phyloP scores from a whole-genome alignment of 2,888 invertebrate genomes.

The Drosophila nigricruria region DNA sequence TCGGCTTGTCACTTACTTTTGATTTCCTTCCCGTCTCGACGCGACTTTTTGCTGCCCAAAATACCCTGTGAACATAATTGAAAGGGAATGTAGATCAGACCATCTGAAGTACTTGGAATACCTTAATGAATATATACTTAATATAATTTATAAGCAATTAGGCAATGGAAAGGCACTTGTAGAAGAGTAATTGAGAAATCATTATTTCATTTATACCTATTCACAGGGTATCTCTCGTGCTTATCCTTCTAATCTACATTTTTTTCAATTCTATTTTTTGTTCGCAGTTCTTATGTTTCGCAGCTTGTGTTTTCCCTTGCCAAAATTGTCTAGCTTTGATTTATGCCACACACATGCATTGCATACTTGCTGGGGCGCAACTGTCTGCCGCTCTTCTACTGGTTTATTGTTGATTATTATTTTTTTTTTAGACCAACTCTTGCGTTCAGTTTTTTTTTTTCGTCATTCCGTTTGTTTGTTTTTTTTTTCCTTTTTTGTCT shows the following conservation, averaged over 20 bases:
- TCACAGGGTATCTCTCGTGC: conserved; percentile 8
- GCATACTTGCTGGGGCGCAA: conserved; percentile 72
- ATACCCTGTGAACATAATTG: conserved; percentile 23
- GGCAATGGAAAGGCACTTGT: too few species aligned
- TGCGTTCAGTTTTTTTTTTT: conserved; percentile 54
- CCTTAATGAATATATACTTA: neutral
- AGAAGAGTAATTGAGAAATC: too few species aligned
- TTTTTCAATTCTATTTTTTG: conserved; percentile 20
- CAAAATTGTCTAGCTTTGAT: conserved; percentile 80
- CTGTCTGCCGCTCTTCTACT: conserved; percentile 54
- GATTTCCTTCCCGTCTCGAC: conserved; percentile 66
- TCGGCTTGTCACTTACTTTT: conserved; percentile 80
- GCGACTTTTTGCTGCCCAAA: conserved; percentile 14
- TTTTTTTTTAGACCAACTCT: conserved; percentile 28
- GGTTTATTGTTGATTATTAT: conserved; percentile 58
- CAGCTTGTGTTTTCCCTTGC: conserved; percentile 70
- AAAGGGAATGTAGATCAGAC: neutral
- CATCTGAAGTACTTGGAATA: neutral
- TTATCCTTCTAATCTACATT: neutral
- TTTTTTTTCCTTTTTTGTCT: conserved; percentile 29
- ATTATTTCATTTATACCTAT: too few species aligned
- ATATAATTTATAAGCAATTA: too few species aligned
- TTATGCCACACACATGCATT: conserved; percentile 80
- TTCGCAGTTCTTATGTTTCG: conserved; percentile 51
- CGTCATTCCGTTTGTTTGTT: conserved; percentile 13